Percentiles rank a stretch among this genome's conserved stretches.
Conservation (phyloP, 2,113 vertebrate species). For the Peromyscus leucopus region DNA sequence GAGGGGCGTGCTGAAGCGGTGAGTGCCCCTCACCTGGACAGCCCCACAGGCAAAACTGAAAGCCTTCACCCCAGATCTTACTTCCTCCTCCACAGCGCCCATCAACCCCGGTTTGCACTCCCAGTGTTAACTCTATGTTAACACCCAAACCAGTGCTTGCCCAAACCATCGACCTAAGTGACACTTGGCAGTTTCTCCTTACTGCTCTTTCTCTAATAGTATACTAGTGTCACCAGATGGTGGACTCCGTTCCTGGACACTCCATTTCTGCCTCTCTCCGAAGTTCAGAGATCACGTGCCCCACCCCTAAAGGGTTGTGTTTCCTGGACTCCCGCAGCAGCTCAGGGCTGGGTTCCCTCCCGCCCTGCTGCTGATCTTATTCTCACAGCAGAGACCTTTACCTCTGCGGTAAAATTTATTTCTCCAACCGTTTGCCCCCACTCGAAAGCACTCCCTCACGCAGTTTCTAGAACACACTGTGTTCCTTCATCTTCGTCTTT, state of each 20-base stretch:
- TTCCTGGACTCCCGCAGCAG: background rate
- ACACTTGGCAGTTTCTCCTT: background rate
- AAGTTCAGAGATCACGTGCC: background rate
- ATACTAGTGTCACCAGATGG: no score
- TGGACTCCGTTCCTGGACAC: background rate
- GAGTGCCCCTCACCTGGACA: background rate
- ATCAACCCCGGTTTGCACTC: background rate
- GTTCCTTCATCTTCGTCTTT: background rate
- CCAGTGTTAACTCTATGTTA: background rate
- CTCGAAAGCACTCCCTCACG: background rate
- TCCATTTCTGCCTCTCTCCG: background rate
- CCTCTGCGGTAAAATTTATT: background rate
- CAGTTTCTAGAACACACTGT: background rate
- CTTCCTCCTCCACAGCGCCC: background rate
- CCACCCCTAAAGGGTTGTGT: background rate
- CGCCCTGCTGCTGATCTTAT: background rate
- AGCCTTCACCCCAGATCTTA: background rate
- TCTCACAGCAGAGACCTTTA: background rate
- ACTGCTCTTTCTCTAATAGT: background rate
- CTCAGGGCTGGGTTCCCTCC: background rate
- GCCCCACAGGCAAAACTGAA: background rate
- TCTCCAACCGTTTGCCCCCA: background rate
- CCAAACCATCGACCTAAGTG: background rate
- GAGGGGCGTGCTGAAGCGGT: background rate
- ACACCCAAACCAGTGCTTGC: background rate